Evolutionary conservation across 2,797 vertebrate species (phyloP).

Genomic region (Malacoraja senta): DNA sequence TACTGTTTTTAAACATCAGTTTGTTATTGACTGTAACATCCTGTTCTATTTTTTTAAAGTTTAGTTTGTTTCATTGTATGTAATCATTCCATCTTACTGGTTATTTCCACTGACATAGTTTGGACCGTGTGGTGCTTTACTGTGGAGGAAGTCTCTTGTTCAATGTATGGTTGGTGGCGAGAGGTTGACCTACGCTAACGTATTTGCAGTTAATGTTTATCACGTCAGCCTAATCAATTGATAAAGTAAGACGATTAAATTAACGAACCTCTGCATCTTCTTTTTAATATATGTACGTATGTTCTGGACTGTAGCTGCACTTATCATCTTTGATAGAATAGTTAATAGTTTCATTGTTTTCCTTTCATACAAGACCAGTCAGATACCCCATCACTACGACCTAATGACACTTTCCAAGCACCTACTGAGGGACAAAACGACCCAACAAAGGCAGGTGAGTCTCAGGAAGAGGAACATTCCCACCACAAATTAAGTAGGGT

Average conservation of each 20-base stretch:
- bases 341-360: conserved; percentile 13
- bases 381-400: not conserved
- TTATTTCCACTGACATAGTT: conserved; percentile 9
- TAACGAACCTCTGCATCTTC: not conserved
- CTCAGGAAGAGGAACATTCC: not conserved
- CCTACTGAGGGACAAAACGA: not conserved
- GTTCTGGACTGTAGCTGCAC: not conserved
- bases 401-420: not conserved
- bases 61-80: not conserved
- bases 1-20: not conserved
- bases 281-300: not conserved
- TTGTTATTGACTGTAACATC: not conserved
- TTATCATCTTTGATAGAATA: not conserved
- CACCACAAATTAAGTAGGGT: not conserved
- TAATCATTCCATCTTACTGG: not conserved
- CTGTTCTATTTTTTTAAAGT: not conserved
- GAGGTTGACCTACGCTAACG: not conserved
- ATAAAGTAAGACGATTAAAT: not conserved
- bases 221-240: not conserved
- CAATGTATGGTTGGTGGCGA: not conserved
- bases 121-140: not conserved
- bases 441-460: conserved; percentile 18
- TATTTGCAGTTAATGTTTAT: not conserved
- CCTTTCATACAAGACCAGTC: conserved; percentile 10
- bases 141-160: not conserved